These are phyloP conservation scores for Polypterus senegalus DNA, from an alignment of 2,113 vertebrate genomes.

Conservation along the genomic window DNA sequence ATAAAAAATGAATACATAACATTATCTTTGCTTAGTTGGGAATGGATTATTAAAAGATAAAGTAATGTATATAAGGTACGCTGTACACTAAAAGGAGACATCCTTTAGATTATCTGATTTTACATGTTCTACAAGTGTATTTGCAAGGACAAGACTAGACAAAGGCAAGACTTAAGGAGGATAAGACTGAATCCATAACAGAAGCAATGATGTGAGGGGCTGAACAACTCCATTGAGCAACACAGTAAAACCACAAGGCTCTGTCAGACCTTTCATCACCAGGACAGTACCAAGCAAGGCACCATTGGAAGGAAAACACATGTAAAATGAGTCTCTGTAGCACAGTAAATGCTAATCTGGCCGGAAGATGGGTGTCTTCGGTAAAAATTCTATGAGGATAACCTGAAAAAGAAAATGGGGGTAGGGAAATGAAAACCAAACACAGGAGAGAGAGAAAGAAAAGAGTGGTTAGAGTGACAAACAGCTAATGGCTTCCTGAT, in stretches of 20 bases:
- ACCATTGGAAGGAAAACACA: constrained; percentile 76
- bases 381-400: constrained; percentile 98
- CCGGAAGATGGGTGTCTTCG: constrained; percentile 98
- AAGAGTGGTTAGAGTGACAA: constrained; percentile 14
- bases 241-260: constrained; percentile 44
- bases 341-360: constrained; percentile 70
- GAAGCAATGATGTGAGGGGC: background rate
- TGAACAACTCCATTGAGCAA: background rate
- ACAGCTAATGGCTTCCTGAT: background rate
- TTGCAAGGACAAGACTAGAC: background rate
- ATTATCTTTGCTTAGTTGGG: background rate
- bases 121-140: background rate
- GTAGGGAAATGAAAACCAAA: no score
- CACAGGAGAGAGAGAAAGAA: constrained; percentile 11
- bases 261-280: constrained; percentile 60
- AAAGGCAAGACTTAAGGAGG: background rate
- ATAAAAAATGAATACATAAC: background rate
- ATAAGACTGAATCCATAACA: constrained; percentile 1
- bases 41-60: no score
- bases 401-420: constrained; percentile 56
- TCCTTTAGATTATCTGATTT: no score
- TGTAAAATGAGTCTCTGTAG: constrained; percentile 54
- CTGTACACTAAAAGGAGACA: no score
- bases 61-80: no score
- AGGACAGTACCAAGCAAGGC: constrained; percentile 75